Evolutionary conservation across 2,797 vertebrate species (phyloP).

Genomic region (Scyliorhinus canicula): DNA sequence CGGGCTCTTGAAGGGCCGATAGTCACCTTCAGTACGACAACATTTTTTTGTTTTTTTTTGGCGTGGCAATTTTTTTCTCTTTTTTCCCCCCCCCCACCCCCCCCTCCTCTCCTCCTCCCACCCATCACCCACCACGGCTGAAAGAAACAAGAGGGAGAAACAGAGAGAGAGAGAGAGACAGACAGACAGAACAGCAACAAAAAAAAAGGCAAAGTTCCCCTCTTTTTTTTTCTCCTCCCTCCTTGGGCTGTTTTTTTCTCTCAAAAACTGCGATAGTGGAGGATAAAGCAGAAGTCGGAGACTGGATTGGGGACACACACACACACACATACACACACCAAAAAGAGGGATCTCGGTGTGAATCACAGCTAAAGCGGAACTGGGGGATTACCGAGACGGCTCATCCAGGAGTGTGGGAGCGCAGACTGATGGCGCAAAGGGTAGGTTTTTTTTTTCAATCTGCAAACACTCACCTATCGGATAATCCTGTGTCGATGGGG

Average conservation of each 20-base stretch:
- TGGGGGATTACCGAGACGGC: constrained; percentile 94
- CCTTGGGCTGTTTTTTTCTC: constrained; percentile 39
- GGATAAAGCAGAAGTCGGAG: constrained; percentile 77
- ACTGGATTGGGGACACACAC: constrained; percentile 63
- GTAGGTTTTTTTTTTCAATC: constrained; percentile 82
- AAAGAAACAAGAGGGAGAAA: constrained; percentile 62
- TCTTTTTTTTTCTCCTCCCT: too few species aligned
- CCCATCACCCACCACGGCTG: constrained; percentile 38
- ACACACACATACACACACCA: constrained; percentile 31
- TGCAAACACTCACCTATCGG: constrained; percentile 79
- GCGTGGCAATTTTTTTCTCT: constrained; percentile 67
- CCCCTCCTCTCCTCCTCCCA: too few species aligned
- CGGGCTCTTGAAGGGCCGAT: constrained; percentile 97
- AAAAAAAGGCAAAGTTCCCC: constrained; percentile 47
- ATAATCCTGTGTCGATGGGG: constrained; percentile 76
- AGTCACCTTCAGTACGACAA: constrained; percentile 72
- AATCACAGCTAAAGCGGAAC: constrained; percentile 89
- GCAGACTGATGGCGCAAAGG: constrained; percentile 99
- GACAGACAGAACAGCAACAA: too few species aligned
- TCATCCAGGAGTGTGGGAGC: constrained; percentile 97
- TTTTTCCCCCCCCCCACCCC: constrained; percentile 43
- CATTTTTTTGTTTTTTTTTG: constrained; percentile 58
- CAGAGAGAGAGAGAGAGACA: constrained; percentile 59
- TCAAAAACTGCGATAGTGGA: constrained; percentile 46
- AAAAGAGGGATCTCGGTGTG: constrained; percentile 65